A percentile compares a stretch with the other conserved stretches of the same genome.
phyloP scores from a whole-genome alignment of 1,140 invertebrate species.

The Propsilocerus akamusi region DNA sequence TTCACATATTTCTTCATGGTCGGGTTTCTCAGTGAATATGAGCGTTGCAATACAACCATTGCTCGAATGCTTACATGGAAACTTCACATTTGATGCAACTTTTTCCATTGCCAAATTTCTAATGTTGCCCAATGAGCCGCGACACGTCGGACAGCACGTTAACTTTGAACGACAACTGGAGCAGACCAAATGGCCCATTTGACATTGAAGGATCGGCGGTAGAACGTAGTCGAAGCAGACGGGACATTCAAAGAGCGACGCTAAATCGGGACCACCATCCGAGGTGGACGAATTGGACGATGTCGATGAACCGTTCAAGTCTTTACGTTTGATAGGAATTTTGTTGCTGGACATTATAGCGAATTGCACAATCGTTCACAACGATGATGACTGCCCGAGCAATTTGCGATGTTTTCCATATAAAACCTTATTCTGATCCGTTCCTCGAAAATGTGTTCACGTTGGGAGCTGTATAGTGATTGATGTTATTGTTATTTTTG shows the following conservation, averaged over 20 bases:
- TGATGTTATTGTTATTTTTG: background rate
- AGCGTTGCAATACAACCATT: conserved; percentile 88
- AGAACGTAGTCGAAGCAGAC: conserved; percentile 99
- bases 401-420: background rate
- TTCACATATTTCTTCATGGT: conserved; percentile 97
- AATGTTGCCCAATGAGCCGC: conserved; percentile 91
- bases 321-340: background rate
- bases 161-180: conserved; percentile 91
- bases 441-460: no score
- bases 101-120: conserved; percentile 98
- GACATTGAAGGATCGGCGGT: conserved; percentile 84
- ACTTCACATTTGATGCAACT: conserved; percentile 93
- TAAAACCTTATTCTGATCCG: background rate
- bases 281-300: background rate
- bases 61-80: conserved; percentile 96
- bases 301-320: conserved; percentile 3
- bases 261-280: conserved; percentile 46
- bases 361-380: background rate
- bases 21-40: conserved; percentile 88
- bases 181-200: conserved; percentile 79
- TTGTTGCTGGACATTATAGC: background rate
- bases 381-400: background rate
- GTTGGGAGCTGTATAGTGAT: no score
- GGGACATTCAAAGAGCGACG: conserved; percentile 95
- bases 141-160: conserved; percentile 91